Percentiles rank a stretch among this genome's conserved stretches.
Conservation (phyloP, 2,888 invertebrate genomes). For the Heliothis peltigera region DNA sequence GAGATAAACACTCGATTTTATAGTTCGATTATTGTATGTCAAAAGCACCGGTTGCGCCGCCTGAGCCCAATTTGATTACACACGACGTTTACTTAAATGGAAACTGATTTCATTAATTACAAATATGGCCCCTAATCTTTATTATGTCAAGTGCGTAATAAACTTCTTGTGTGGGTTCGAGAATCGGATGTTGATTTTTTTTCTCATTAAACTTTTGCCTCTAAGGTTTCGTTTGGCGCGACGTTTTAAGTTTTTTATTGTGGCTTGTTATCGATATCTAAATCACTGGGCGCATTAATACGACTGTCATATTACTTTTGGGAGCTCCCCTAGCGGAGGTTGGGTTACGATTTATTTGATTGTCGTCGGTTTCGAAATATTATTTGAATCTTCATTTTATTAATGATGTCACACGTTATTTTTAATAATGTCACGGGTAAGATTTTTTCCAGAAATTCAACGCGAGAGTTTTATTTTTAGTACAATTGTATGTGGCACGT, state of each 20-base stretch:
- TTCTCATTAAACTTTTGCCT: conserved; percentile 66
- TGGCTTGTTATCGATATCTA: conserved; percentile 82
- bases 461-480: conserved; percentile 2
- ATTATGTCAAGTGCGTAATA: conserved; percentile 78
- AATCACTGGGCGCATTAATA: conserved; percentile 82
- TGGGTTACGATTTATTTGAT: conserved; percentile 64
- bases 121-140: conserved; percentile 82
- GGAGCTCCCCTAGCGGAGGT: conserved; percentile 68
- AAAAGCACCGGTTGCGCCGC: conserved; percentile 77
- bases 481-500: conserved; percentile 2
- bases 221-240: conserved; percentile 74
- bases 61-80: conserved; percentile 72
- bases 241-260: conserved; percentile 77
- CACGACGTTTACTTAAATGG: conserved; percentile 75
- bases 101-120: conserved; percentile 86
- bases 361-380: conserved; percentile 59
- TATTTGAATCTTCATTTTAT: conserved; percentile 58
- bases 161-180: conserved; percentile 67
- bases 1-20: conserved; percentile 70
- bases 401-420: conserved; percentile 65
- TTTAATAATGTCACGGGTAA: conserved; percentile 36
- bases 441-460: conserved; percentile 16
- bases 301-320: conserved; percentile 81
- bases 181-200: conserved; percentile 65
- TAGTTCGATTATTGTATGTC: conserved; percentile 73